Conservation (phyloP, 2,888 invertebrate species). For the Synergus japonicus region DNA sequence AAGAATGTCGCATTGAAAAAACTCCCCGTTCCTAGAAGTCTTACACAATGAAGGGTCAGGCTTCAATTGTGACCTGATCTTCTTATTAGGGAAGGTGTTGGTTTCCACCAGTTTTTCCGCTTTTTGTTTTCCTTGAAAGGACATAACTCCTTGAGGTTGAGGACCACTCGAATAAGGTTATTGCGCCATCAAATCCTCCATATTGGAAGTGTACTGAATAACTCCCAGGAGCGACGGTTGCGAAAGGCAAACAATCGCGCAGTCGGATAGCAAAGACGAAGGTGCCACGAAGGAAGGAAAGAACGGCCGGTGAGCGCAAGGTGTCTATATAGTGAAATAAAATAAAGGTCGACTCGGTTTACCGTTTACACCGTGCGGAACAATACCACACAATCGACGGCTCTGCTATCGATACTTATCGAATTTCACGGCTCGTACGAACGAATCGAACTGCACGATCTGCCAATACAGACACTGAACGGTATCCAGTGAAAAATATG, state of each 20-base stretch:
- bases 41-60: not conserved
- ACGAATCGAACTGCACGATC: slow-evolving; percentile 50
- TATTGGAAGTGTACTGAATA: slow-evolving; percentile 66
- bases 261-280: slow-evolving; percentile 47
- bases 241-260: slow-evolving; percentile 72
- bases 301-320: slow-evolving; percentile 59
- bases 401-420: slow-evolving; percentile 60
- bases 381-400: slow-evolving; percentile 49
- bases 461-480: slow-evolving; percentile 43
- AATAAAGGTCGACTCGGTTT: slow-evolving; percentile 60
- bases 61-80: not conserved
- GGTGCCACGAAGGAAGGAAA: slow-evolving; percentile 56
- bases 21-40: not conserved
- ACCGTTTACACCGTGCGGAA: slow-evolving; percentile 48
- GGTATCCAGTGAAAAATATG: slow-evolving; percentile 29
- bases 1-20: not conserved
- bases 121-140: slow-evolving; percentile 25
- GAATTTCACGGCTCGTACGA: slow-evolving; percentile 57
- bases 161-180: slow-evolving; percentile 65
- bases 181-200: slow-evolving; percentile 64
- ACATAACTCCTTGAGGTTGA: slow-evolving; percentile 46
- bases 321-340: slow-evolving; percentile 61
- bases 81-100: not conserved
- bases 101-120: not conserved
- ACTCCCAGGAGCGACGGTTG: slow-evolving; percentile 68